These are phyloP conservation scores for Cinara cedri DNA, from an alignment of 2,888 invertebrate genomes.

Conservation along the genomic window DNA sequence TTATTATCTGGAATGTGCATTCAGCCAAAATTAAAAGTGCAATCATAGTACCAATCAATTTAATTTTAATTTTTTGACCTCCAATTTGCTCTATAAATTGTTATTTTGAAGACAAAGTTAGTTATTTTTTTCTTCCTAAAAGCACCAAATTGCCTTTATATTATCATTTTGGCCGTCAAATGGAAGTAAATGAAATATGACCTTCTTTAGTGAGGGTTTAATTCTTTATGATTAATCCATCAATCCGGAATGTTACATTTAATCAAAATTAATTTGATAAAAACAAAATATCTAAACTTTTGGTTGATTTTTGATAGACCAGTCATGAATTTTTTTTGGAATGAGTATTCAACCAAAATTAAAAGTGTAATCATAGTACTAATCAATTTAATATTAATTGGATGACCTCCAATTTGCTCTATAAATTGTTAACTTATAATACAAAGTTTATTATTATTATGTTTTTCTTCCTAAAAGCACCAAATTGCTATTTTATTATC, in stretches of 20 bases:
- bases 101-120: neutral
- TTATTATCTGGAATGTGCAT: conserved; percentile 46
- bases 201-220: conserved; percentile 46
- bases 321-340: conserved; percentile 36
- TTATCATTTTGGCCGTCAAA: conserved; percentile 49
- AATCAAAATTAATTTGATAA: too few relatives aligned
- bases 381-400: conserved; percentile 20
- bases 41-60: conserved; percentile 50
- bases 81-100: conserved; percentile 35
- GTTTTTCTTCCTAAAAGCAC: conserved; percentile 54
- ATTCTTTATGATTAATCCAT: conserved; percentile 23
- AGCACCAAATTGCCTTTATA: conserved; percentile 41
- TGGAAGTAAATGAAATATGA: conserved; percentile 46
- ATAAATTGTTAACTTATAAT: neutral
- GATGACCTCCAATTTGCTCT: conserved; percentile 45
- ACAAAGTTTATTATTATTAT: too few relatives aligned
- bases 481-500: conserved; percentile 23
- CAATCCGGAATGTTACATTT: conserved; percentile 49
- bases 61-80: conserved; percentile 35
- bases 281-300: too few relatives aligned
- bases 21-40: conserved; percentile 46
- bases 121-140: conserved; percentile 43
- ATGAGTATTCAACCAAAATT: conserved; percentile 51
- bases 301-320: conserved; percentile 51
- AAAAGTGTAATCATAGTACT: conserved; percentile 47